These are phyloP conservation scores for Agrotis segetum DNA, from an alignment of 2,888 invertebrate species.

Conservation along the genomic window DNA sequence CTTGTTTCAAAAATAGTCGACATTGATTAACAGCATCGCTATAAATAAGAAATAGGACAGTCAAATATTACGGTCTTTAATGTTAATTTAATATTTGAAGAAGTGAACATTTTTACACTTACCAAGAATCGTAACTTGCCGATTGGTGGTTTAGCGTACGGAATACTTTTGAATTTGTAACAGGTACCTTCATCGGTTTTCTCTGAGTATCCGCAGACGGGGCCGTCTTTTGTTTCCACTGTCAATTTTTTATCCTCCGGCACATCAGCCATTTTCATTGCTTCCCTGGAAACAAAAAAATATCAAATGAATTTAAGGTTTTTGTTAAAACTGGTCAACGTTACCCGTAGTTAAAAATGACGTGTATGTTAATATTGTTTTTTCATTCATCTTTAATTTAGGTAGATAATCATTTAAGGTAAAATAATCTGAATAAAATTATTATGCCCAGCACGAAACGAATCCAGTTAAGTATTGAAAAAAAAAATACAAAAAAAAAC, in stretches of 20 bases:
- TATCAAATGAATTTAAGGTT: background rate
- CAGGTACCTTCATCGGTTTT: conserved; percentile 69
- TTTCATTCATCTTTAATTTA: background rate
- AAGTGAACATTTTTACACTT: conserved; percentile 60
- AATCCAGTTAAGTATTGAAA: background rate
- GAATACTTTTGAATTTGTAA: conserved; percentile 83
- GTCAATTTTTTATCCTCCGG: conserved; percentile 63
- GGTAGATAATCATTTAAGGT: background rate
- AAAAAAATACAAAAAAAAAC: background rate
- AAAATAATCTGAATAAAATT: too few species aligned
- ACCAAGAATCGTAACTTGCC: conserved; percentile 82
- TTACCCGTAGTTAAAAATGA: background rate
- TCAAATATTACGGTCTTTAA: too few species aligned
- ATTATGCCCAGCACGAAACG: background rate
- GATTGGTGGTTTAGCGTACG: conserved; percentile 85
- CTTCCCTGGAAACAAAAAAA: conserved; percentile 3
- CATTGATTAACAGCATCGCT: too few species aligned
- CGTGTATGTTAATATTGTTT: background rate
- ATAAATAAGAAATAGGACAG: too few species aligned
- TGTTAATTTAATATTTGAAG: too few species aligned
- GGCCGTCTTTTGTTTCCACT: conserved; percentile 76
- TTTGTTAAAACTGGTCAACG: background rate
- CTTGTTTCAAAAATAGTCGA: background rate
- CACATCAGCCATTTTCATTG: conserved; percentile 56
- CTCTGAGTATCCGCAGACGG: conserved; percentile 78